These are phyloP conservation scores for Emydoidea blandingii DNA, from an alignment of 2,797 vertebrate species.

Conservation along the genomic window DNA sequence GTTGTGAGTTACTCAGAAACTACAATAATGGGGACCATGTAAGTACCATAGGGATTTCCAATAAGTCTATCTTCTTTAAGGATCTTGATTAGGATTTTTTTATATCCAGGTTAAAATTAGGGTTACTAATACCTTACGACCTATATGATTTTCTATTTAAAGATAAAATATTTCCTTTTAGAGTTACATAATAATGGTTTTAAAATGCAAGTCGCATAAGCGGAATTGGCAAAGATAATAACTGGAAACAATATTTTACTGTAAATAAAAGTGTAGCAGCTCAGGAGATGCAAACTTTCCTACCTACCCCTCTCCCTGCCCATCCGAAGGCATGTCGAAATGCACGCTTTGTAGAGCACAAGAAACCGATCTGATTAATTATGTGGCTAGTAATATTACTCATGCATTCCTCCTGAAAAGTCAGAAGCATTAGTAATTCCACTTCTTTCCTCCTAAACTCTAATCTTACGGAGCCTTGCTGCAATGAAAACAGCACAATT, in stretches of 20 bases:
- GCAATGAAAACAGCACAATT: constrained; percentile 81
- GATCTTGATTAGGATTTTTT: not conserved
- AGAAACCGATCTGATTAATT: constrained; percentile 77
- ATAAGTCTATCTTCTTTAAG: not conserved
- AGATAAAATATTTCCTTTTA: constrained; percentile 37
- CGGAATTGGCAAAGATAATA: constrained; percentile 73
- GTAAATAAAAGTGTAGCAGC: constrained; percentile 76
- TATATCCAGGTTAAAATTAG: not conserved
- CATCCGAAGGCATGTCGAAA: constrained; percentile 69
- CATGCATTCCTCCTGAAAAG: constrained; percentile 80
- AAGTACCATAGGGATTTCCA: not conserved
- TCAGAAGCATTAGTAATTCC: constrained; percentile 80
- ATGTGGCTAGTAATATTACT: constrained; percentile 78
- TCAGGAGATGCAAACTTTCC: constrained; percentile 58
- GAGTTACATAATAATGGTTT: constrained; percentile 45
- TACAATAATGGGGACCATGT: not conserved
- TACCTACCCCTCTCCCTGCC: constrained; percentile 69
- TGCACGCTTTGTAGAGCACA: constrained; percentile 71
- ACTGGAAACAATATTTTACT: constrained; percentile 69
- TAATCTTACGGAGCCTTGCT: constrained; percentile 79
- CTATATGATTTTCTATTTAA: not conserved
- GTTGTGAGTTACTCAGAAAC: not conserved
- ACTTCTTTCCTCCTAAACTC: constrained; percentile 75
- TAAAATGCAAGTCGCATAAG: constrained; percentile 66
- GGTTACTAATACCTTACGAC: constrained; percentile 27